These are phyloP conservation scores for Bradynema listronoti DNA, from an alignment of 1,140 invertebrate species.

Conservation along the genomic window DNA sequence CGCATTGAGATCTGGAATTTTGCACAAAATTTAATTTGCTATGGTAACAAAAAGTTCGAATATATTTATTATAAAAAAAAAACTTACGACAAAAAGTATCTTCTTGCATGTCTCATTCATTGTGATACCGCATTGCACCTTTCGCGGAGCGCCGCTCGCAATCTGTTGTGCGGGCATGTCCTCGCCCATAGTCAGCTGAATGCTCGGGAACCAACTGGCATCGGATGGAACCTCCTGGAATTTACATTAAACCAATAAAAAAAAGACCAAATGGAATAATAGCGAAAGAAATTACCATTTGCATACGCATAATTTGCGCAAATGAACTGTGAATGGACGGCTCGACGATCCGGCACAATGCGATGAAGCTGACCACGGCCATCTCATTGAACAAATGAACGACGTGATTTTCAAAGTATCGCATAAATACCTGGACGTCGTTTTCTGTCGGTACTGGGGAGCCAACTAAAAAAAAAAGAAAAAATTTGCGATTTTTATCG, in stretches of 20 bases:
- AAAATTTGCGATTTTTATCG: not conserved
- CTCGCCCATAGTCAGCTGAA: slow-evolving; percentile 1
- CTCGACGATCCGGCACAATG: slow-evolving; percentile 16
- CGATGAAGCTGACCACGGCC: slow-evolving; percentile 27
- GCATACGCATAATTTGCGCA: slow-evolving; percentile 21
- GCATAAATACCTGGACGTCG: slow-evolving; percentile 29
- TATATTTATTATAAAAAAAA: too few relatives aligned
- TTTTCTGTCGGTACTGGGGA: slow-evolving; percentile 8
- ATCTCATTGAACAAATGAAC: slow-evolving; percentile 20
- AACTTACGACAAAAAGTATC: not conserved
- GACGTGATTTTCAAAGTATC: slow-evolving; percentile 18
- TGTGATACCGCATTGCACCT: not conserved
- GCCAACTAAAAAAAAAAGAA: slow-evolving; percentile 17
- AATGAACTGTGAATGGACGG: slow-evolving; percentile 22
- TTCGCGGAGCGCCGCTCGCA: not conserved
- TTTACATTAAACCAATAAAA: not conserved
- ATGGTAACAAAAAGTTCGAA: too few relatives aligned
- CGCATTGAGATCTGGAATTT: too few relatives aligned
- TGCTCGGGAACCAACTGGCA: not conserved
- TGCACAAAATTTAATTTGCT: too few relatives aligned
- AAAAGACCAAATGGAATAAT: not conserved
- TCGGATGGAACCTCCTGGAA: not conserved
- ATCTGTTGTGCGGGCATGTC: not conserved
- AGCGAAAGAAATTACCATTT: slow-evolving; percentile 19
- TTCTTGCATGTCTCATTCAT: not conserved